A percentile compares a stretch with the other conserved stretches of the same genome.
These are phyloP conservation scores for Mesochorus sp. DNA, from an alignment of 2,888 invertebrate species.

Conservation along the genomic window DNA sequence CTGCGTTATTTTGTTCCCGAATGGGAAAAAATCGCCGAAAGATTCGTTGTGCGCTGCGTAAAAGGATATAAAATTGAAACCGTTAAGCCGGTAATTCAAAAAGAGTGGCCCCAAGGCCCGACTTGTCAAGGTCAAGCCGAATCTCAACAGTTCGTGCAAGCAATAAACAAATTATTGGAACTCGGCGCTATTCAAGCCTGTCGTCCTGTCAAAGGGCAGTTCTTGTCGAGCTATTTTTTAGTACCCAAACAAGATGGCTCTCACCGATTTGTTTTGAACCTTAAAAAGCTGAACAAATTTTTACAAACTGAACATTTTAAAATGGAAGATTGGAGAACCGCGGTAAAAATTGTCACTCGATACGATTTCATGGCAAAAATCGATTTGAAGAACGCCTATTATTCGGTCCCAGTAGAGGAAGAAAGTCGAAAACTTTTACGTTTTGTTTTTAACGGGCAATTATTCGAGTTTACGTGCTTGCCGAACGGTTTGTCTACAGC, in stretches of 20 bases:
- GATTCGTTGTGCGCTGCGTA: constrained; percentile 25
- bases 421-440: constrained; percentile 64
- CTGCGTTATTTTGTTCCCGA: constrained; percentile 20
- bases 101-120: background rate
- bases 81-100: constrained; percentile 5
- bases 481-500: constrained; percentile 69
- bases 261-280: constrained; percentile 51
- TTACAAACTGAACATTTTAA: constrained; percentile 58
- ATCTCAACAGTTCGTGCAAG: background rate
- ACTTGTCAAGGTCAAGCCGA: background rate
- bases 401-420: constrained; percentile 62
- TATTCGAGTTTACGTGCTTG: constrained; percentile 67
- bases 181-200: constrained; percentile 33
- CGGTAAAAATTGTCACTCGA: constrained; percentile 45
- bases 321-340: constrained; percentile 60
- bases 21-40: constrained; percentile 34
- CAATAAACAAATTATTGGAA: constrained; percentile 34
- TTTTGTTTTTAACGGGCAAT: constrained; percentile 61
- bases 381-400: constrained; percentile 61
- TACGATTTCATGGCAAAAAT: constrained; percentile 60
- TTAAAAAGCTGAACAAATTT: constrained; percentile 46
- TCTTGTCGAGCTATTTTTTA: constrained; percentile 58
- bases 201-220: constrained; percentile 26
- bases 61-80: constrained; percentile 28
- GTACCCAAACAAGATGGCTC: constrained; percentile 58